Percentiles rank a stretch among this genome's conserved stretches.
Evolutionary conservation across 2,888 invertebrate species (phyloP).

Genomic region (Catocala nupta): DNA sequence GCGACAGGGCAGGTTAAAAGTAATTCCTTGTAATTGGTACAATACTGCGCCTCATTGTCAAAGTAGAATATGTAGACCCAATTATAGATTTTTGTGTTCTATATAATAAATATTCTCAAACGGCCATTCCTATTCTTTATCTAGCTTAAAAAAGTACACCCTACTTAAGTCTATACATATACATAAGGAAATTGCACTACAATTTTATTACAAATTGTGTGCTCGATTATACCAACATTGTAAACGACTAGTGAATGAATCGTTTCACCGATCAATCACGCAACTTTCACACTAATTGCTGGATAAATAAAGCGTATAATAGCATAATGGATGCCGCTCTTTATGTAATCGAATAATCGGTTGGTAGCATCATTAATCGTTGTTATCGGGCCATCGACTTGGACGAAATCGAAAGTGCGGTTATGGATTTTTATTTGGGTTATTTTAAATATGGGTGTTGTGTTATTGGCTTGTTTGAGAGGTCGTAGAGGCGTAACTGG

Average conservation of each 20-base stretch:
- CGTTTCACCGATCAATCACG: conserved; percentile 69
- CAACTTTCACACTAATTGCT: conserved; percentile 74
- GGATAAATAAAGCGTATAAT: conserved; percentile 69
- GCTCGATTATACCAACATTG: conserved; percentile 41
- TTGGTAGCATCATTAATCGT: conserved; percentile 52
- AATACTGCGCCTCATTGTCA: too few relatives aligned
- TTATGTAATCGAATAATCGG: conserved; percentile 64
- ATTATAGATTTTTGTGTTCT: too few relatives aligned
- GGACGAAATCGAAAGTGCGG: conserved; percentile 58
- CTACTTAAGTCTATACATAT: too few relatives aligned
- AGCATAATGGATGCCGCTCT: conserved; percentile 51
- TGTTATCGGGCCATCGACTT: conserved; percentile 47
- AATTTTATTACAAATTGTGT: neutral
- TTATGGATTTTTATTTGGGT: conserved; percentile 3
- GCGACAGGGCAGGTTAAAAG: too few relatives aligned
- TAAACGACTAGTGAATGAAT: conserved; percentile 32
- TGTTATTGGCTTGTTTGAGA: neutral
- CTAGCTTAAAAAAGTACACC: too few relatives aligned
- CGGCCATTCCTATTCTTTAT: too few relatives aligned
- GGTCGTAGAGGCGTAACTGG: neutral
- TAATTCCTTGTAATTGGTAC: too few relatives aligned
- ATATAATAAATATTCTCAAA: too few relatives aligned
- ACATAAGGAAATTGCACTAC: too few relatives aligned
- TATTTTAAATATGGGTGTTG: neutral
- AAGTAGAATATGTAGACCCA: too few relatives aligned